Evolutionary conservation across 2,797 vertebrate genomes (phyloP).

Genomic region (Pangasius larnaudii): DNA sequence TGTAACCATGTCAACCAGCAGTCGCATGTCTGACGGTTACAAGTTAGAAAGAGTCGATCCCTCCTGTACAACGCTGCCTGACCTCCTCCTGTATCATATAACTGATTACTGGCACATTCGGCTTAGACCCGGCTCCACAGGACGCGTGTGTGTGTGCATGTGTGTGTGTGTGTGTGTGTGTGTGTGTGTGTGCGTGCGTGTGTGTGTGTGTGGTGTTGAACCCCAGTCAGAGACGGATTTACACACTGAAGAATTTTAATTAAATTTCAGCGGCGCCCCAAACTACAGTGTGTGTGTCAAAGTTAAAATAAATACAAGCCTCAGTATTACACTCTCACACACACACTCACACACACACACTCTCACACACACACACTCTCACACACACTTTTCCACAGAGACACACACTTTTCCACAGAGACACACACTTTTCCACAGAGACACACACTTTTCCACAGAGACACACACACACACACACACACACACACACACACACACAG

Average conservation of each 20-base stretch:
- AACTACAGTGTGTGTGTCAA: constrained; percentile 54
- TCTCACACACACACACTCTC: too few species aligned
- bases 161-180: constrained; percentile 5
- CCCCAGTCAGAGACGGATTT: constrained; percentile 56
- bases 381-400: too few species aligned
- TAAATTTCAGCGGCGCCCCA: constrained; percentile 53
- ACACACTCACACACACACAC: constrained; percentile 6
- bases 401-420: too few species aligned
- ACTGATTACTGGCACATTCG: background rate
- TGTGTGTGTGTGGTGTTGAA: background rate
- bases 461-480: constrained; percentile 2
- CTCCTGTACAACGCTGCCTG: background rate
- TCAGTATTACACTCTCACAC: background rate
- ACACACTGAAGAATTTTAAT: constrained; percentile 70
- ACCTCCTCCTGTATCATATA: background rate
- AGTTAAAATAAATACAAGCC: background rate
- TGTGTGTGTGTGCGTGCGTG: constrained; percentile 2
- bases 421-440: too few species aligned
- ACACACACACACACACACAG: background rate
- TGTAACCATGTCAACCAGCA: background rate
- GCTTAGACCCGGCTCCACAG: background rate
- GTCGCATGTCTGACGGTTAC: background rate
- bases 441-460: too few species aligned
- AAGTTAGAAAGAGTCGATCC: background rate
- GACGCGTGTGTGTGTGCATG: background rate